phyloP scores from a whole-genome alignment of 2,888 invertebrate genomes.

The Aphodius granarius region DNA sequence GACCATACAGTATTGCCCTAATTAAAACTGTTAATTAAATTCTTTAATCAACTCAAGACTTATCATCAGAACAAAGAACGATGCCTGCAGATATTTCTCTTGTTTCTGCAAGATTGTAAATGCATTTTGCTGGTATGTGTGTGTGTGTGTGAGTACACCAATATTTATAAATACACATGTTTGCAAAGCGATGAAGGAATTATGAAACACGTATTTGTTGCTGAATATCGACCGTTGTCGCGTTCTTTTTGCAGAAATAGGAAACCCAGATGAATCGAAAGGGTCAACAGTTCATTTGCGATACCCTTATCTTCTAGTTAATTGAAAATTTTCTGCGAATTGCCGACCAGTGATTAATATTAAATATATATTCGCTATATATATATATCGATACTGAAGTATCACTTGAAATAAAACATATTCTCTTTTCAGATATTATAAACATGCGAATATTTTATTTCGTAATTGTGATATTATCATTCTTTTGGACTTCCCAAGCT shows the following conservation, averaged over 20 bases:
- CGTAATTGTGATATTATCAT: neutral
- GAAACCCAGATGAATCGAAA: neutral
- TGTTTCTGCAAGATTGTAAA: neutral
- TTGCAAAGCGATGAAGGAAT: neutral
- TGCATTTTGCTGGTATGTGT: neutral
- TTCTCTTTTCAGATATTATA: neutral
- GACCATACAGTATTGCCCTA: neutral
- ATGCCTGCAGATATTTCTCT: neutral
- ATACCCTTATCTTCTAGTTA: neutral
- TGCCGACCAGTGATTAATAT: neutral
- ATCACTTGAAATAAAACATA: too few species aligned
- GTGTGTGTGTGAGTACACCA: too few species aligned
- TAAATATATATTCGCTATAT: too few species aligned
- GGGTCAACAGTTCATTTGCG: neutral
- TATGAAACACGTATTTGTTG: neutral
- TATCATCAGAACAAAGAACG: neutral
- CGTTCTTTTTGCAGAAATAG: neutral
- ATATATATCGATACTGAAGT: too few species aligned
- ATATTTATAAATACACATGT: neutral
- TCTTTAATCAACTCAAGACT: neutral
- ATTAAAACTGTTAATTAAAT: neutral
- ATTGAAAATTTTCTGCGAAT: neutral
- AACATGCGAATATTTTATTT: neutral
- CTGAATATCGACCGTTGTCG: neutral
- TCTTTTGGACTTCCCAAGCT: neutral